Percentiles rank a stretch among this genome's conserved stretches.
Evolutionary conservation across 2,113 vertebrate species (phyloP).

Genomic region (Maylandia zebra): DNA sequence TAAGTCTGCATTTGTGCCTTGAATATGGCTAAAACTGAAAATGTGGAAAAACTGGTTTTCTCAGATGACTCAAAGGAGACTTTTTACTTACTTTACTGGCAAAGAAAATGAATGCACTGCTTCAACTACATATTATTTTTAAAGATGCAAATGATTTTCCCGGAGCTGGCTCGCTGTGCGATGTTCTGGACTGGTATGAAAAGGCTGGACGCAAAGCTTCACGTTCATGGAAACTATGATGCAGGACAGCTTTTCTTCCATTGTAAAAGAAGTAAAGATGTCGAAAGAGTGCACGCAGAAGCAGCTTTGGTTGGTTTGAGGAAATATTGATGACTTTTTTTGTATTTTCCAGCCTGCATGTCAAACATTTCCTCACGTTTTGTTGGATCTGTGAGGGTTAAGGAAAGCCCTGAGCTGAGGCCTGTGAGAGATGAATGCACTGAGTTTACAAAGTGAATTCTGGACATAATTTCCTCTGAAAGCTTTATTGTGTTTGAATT

Average conservation of each 20-base stretch:
- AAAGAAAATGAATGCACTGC: background rate
- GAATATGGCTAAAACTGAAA: background rate
- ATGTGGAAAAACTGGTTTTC: background rate
- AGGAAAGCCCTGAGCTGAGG: conserved; percentile 1
- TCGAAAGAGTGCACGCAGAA: background rate
- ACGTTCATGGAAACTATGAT: background rate
- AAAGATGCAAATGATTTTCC: background rate
- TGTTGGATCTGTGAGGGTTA: background rate
- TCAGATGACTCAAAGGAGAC: background rate
- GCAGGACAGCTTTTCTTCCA: background rate
- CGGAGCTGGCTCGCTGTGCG: fast-evolving
- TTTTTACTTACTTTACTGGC: background rate
- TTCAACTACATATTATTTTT: background rate
- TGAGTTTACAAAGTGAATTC: background rate
- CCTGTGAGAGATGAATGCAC: conserved; percentile 17
- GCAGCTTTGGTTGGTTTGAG: background rate
- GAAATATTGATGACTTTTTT: background rate
- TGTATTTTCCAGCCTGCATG: background rate
- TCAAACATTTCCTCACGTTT: background rate
- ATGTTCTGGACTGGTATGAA: background rate
- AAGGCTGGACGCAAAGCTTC: background rate
- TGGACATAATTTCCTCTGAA: background rate
- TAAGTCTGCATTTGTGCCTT: background rate
- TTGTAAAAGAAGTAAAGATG: background rate
- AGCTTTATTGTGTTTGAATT: conserved; percentile 9